Conservation (phyloP, 1,140 invertebrate genomes). For the Drosophila erecta region DNA sequence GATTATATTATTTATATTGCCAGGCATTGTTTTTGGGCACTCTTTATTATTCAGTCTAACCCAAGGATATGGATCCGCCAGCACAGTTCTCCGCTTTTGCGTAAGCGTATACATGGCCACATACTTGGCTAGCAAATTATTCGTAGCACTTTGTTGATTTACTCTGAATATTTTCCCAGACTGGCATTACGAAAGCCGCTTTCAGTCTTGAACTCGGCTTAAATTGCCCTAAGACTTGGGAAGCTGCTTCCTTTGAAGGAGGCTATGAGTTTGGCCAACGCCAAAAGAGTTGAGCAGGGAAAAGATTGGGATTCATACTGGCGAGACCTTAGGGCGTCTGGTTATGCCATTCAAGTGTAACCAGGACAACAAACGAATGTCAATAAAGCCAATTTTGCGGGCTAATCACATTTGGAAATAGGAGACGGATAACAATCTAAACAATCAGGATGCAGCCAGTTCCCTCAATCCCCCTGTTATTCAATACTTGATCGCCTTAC, state of each 20-base stretch:
- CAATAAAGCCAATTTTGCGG: constrained; percentile 11
- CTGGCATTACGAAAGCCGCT: constrained; percentile 1
- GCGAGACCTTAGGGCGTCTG: neutral
- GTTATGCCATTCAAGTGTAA: neutral
- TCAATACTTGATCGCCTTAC: constrained; percentile 53
- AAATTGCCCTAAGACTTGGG: neutral
- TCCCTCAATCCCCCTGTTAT: constrained; percentile 29
- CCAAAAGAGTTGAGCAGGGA: neutral
- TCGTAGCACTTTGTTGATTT: neutral
- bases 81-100: neutral
- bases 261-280: neutral
- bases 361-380: constrained; percentile 1
- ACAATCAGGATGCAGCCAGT: constrained; percentile 2
- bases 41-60: neutral
- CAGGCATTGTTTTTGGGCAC: neutral
- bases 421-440: constrained; percentile 3
- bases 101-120: neutral
- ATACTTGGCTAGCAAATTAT: neutral
- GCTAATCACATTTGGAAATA: constrained; percentile 28
- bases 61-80: neutral
- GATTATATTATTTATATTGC: constrained; percentile 19
- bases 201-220: neutral
- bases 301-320: constrained; percentile 5
- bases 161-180: constrained; percentile 10
- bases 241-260: neutral